Evolutionary conservation across 2,797 vertebrate genomes (phyloP).

Genomic region (Eulemur mongoz): DNA sequence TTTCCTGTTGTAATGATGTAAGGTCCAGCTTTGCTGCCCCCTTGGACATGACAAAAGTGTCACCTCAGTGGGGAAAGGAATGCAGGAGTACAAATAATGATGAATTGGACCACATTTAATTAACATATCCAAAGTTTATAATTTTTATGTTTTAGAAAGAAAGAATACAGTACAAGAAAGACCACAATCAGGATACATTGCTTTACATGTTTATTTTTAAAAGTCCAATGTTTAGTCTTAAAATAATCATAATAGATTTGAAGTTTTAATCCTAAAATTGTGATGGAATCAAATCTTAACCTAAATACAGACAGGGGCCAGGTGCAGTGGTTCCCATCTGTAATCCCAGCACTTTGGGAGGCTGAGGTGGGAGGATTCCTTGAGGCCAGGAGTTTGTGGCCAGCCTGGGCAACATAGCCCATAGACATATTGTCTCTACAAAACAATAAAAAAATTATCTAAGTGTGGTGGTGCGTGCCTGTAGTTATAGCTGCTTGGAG

Average conservation of each 20-base stretch:
- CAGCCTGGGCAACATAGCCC: too few relatives aligned
- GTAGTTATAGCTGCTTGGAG: too few relatives aligned
- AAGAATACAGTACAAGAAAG: neutral
- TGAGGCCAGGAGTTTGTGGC: too few relatives aligned
- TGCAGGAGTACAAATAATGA: neutral
- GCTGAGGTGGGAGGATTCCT: too few relatives aligned
- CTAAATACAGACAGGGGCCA: neutral
- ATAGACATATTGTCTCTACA: too few relatives aligned
- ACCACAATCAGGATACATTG: neutral
- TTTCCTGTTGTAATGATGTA: neutral
- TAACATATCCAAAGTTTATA: neutral
- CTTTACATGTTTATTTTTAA: neutral
- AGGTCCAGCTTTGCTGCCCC: neutral
- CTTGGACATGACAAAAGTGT: neutral
- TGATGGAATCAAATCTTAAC: neutral
- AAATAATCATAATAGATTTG: neutral
- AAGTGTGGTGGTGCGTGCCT: too few relatives aligned
- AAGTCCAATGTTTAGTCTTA: neutral
- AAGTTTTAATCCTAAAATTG: neutral
- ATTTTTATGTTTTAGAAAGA: neutral
- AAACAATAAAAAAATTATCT: too few relatives aligned
- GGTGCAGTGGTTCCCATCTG: too few relatives aligned
- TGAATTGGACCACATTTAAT: neutral
- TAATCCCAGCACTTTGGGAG: too few relatives aligned
- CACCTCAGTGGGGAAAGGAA: neutral